A percentile compares a stretch with the other conserved stretches of the same genome.
phyloP scores from a whole-genome alignment of 2,888 invertebrate genomes.

The Tipula lateralis region DNA sequence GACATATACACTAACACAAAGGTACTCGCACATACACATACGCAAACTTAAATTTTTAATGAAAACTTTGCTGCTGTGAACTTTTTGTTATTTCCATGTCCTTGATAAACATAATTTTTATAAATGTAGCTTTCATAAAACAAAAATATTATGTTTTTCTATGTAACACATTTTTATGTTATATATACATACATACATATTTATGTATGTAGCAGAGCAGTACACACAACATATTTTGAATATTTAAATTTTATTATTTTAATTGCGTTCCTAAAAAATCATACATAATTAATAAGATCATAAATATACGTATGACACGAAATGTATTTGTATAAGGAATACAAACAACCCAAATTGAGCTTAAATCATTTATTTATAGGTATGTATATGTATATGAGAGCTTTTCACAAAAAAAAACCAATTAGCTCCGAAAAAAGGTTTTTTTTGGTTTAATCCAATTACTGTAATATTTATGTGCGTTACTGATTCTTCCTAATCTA shows the following conservation, averaged over 20 bases:
- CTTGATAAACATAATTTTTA: background rate
- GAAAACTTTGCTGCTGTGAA: background rate
- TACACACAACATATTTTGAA: background rate
- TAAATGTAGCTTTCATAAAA: background rate
- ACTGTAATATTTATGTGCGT: constrained; percentile 19
- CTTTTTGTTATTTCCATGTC: background rate
- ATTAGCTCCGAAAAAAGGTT: background rate
- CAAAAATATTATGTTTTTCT: background rate
- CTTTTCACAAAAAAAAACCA: background rate
- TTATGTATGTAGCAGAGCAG: background rate
- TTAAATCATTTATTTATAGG: background rate
- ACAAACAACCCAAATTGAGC: background rate
- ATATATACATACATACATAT: background rate
- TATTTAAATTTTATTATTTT: constrained; percentile 29
- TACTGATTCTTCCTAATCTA: background rate
- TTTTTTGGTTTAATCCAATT: constrained; percentile 6
- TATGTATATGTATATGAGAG: background rate
- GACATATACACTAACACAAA: too few species aligned
- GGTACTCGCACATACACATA: too few species aligned
- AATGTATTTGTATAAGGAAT: background rate
- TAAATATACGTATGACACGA: constrained; percentile 27
- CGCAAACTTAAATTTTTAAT: background rate
- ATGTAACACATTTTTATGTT: background rate
- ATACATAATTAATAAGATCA: constrained; percentile 28
- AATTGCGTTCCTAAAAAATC: constrained; percentile 20